Base-by-base conservation (phyloP, 2,113 vertebrate species). In the Aptenodytes patagonicus region DNA sequence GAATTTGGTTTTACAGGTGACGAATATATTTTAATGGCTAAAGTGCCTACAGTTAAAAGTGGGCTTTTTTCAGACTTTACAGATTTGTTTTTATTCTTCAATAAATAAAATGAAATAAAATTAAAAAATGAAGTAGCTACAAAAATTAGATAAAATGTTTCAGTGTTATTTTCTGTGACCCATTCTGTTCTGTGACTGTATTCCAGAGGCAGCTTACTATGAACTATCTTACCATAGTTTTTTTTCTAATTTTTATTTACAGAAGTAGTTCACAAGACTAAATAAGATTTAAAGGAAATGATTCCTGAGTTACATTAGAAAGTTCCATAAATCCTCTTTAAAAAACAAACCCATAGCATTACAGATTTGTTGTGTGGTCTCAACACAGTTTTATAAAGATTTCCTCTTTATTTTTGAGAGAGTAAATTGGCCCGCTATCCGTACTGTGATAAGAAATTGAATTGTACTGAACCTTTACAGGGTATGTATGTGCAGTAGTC, bases 221-320 rank as follows among this genome's bases (percentile, higher is more conserved):
- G 54, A 28, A n/a, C 13, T 75, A 64, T 49, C 16, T 95, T 79
- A 36, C 49, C 26, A 13, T 71, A 75, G 44, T 61, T 87, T 97
- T 97, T 64, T 66, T 94, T 96, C 94, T 80, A 95, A 26, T 21
- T 84, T 92, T 96, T 96, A 95, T 95, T 94, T 94, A 92, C 62
- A 90, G 68, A 95, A 95, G 17, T 96, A 95, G 32, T 84, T 96
- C 60, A 89, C 81, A 95, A 95, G 69, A 95, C 90, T 94, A 88
- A 83, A 62, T 84, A 88, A 20, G 66, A 92, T 94, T 90, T 95
- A 90, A 94, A 81, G 47, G 40, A 84, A 96, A 68, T 87, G 44
- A 95, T 95, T 97, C 42, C 61, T 73, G 72, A 96, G 82, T 80
- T 36, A 78, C 2, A 5, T 95, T 90, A 93, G 52, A 94, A 96